Evolutionary conservation across 2,888 invertebrate genomes (phyloP).

Genomic region (Pollenia angustigena): DNA sequence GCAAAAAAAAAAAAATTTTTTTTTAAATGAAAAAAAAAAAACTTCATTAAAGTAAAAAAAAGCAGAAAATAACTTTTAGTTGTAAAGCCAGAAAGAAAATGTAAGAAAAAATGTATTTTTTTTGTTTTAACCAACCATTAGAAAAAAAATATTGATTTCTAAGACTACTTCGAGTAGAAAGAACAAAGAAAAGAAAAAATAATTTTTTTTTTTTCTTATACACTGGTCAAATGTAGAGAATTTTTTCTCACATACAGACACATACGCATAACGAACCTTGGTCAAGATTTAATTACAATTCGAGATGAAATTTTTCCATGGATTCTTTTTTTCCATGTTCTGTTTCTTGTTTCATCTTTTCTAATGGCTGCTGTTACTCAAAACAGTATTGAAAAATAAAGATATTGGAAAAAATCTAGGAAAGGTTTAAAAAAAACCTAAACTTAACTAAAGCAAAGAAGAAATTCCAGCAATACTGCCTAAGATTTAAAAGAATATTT

Average conservation of each 20-base stretch:
- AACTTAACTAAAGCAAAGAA: background rate
- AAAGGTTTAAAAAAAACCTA: constrained; percentile 1
- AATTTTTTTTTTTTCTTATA: constrained; percentile 21
- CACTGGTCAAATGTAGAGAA: background rate
- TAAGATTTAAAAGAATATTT: too few species aligned
- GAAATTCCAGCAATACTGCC: background rate
- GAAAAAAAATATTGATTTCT: constrained; percentile 70
- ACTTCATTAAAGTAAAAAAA: constrained; percentile 7
- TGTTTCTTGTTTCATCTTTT: constrained; percentile 40
- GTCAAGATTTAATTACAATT: constrained; percentile 73
- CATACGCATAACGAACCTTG: constrained; percentile 58
- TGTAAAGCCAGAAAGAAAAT: constrained; percentile 29
- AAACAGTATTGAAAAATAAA: constrained; percentile 27
- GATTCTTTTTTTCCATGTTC: background rate
- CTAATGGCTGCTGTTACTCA: constrained; percentile 18
- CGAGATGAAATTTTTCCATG: constrained; percentile 26
- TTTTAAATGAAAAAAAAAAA: background rate
- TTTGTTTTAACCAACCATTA: constrained; percentile 44
- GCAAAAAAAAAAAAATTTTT: constrained; percentile 4
- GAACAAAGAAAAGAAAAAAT: constrained; percentile 32
- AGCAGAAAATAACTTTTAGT: constrained; percentile 25
- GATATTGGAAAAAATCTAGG: constrained; percentile 21
- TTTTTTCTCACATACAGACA: constrained; percentile 11
- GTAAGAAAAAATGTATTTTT: background rate
- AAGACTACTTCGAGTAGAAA: constrained; percentile 40